Conservation (phyloP, 2,113 vertebrate genomes). For the Manacus vitellinus region DNA sequence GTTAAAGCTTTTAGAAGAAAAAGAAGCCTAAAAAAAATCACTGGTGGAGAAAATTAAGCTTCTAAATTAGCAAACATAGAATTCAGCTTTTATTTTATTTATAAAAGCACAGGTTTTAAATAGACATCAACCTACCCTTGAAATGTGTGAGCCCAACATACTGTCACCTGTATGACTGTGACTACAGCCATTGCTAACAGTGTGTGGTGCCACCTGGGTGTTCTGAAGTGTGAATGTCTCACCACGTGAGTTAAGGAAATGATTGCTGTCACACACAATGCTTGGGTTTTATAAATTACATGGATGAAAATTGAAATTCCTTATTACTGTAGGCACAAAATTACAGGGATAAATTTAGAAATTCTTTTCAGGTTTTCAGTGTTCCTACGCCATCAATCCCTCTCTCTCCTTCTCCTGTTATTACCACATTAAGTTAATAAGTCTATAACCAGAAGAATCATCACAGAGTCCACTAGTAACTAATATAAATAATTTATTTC, state of each 20-base stretch:
- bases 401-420: background rate
- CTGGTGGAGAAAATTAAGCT: background rate
- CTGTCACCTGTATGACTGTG: fast-evolving
- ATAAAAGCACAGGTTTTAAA: background rate
- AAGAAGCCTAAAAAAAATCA: background rate
- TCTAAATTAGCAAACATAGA: background rate
- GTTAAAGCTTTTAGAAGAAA: background rate
- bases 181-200: background rate
- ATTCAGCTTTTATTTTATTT: background rate
- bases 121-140: background rate
- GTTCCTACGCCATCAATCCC: background rate
- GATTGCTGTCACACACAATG: background rate
- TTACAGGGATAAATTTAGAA: constrained; percentile 1
- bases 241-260: background rate
- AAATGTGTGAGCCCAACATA: background rate
- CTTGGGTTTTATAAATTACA: background rate
- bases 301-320: background rate
- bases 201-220: background rate
- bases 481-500: constrained; percentile 35
- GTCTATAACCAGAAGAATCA: background rate
- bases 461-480: background rate
- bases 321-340: background rate
- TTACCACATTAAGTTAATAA: constrained; percentile 12
- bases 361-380: background rate
- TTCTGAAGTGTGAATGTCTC: background rate